Evolutionary conservation across 2,888 invertebrate species (phyloP).

Genomic region (Drosophila mimica): DNA sequence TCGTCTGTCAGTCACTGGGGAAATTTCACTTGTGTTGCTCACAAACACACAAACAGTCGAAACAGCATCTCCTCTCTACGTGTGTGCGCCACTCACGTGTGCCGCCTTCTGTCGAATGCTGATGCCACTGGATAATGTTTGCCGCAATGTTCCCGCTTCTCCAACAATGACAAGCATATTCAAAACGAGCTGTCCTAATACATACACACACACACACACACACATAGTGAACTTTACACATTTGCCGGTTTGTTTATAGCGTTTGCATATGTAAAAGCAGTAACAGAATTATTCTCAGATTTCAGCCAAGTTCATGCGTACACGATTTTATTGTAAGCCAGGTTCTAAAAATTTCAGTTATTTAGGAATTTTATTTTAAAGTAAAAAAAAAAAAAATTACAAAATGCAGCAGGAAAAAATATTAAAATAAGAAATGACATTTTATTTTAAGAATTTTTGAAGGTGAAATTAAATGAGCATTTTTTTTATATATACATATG

Average conservation of each 20-base stretch:
- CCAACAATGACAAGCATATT: slow-evolving; percentile 75
- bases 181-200: slow-evolving; percentile 47
- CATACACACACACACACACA: slow-evolving; percentile 12
- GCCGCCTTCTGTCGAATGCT: slow-evolving; percentile 51
- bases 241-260: slow-evolving; percentile 72
- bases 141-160: slow-evolving; percentile 56
- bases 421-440: no score
- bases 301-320: slow-evolving; percentile 39
- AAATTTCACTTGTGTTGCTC: slow-evolving; percentile 66
- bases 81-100: slow-evolving; percentile 48
- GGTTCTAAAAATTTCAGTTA: neutral
- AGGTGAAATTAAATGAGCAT: no score
- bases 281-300: slow-evolving; percentile 29
- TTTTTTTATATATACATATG: neutral
- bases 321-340: neutral
- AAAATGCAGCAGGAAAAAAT: no score
- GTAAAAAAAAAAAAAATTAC: neutral
- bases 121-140: slow-evolving; percentile 59
- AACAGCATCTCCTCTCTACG: slow-evolving; percentile 25
- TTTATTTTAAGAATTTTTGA: no score
- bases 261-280: slow-evolving; percentile 39
- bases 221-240: slow-evolving; percentile 67
- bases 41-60: slow-evolving; percentile 38
- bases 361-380: neutral
- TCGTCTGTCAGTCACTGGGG: slow-evolving; percentile 78